These are phyloP conservation scores for Germaria angustata DNA, from an alignment of 2,888 invertebrate species.

Conservation along the genomic window DNA sequence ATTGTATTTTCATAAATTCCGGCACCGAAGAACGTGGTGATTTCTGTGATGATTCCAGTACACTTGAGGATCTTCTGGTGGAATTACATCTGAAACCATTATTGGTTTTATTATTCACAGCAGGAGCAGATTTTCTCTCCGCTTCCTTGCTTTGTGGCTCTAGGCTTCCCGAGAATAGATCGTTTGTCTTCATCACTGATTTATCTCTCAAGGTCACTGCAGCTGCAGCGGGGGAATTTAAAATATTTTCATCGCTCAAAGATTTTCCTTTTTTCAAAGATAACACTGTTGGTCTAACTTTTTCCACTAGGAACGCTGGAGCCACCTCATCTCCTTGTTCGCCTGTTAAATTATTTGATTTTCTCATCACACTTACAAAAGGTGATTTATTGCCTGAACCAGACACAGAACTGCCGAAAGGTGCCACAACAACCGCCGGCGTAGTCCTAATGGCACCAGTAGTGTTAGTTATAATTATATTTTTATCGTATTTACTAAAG, in stretches of 20 bases:
- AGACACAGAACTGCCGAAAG: conserved; percentile 48
- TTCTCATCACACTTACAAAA: conserved; percentile 76
- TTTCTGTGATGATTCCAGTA: conserved; percentile 66
- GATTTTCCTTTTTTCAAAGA: conserved; percentile 69
- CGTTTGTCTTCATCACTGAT: conserved; percentile 26
- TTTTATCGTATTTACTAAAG: conserved; percentile 70
- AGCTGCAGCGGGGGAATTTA: conserved; percentile 65
- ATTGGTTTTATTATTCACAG: conserved; percentile 35
- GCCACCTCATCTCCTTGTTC: conserved; percentile 49
- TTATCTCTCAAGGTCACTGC: conserved; percentile 69
- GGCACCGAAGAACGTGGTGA: conserved; percentile 81
- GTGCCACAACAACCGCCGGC: conserved; percentile 57
- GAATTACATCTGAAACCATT: conserved; percentile 68
- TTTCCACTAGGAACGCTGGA: background rate
- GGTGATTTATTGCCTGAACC: conserved; percentile 73
- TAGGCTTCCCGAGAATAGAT: background rate
- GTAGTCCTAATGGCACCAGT: conserved; percentile 34
- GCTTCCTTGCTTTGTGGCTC: conserved; percentile 51
- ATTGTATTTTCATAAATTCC: conserved; percentile 86
- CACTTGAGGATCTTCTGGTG: conserved; percentile 72
- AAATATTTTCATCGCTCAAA: conserved; percentile 56
- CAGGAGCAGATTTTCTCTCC: conserved; percentile 69
- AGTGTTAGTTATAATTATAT: conserved; percentile 70
- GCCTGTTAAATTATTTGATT: conserved; percentile 71
- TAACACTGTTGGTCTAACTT: conserved; percentile 71